These are phyloP conservation scores for Perdita meconis DNA, from an alignment of 2,888 invertebrate species.

Conservation along the genomic window DNA sequence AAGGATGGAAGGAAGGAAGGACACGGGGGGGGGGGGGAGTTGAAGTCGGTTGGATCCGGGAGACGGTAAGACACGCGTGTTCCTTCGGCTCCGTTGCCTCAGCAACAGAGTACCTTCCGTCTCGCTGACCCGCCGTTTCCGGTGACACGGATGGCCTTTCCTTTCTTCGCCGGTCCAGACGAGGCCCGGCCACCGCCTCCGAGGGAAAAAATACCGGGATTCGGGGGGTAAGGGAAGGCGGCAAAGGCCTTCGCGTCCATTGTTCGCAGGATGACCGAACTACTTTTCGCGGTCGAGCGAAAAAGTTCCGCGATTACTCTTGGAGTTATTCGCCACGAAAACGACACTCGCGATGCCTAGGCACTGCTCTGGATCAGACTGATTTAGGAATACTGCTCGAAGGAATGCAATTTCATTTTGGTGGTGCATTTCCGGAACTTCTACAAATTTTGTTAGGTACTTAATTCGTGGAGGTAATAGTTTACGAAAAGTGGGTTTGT, in stretches of 20 bases:
- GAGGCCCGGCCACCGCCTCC: conserved; percentile 51
- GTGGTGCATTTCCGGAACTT: not conserved
- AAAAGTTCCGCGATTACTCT: conserved; percentile 45
- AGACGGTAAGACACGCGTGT: conserved; percentile 61
- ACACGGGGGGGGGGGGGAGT: conserved; percentile 53
- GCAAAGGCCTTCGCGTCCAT: conserved; percentile 55
- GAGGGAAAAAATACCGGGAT: conserved; percentile 34
- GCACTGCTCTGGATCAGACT: conserved; percentile 5
- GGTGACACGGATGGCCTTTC: conserved; percentile 75
- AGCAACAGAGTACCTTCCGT: conserved; percentile 81
- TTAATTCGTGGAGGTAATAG: too few relatives aligned
- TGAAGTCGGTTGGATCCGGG: conserved; percentile 54
- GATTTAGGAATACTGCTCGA: conserved; percentile 33
- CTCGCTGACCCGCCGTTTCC: conserved; percentile 80
- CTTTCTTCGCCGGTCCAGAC: conserved; percentile 64
- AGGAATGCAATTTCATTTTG: conserved; percentile 24
- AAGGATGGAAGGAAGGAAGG: conserved; percentile 58
- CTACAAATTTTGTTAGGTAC: too few relatives aligned
- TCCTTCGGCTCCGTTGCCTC: conserved; percentile 77
- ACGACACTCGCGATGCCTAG: not conserved
- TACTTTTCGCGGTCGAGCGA: conserved; percentile 29
- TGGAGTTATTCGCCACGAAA: conserved; percentile 20
- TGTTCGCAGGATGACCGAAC: conserved; percentile 57
- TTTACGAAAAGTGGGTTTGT: too few relatives aligned
- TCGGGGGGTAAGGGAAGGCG: conserved; percentile 31